Evolutionary conservation across 2,888 invertebrate species (phyloP).

Genomic region (Acleris cristana): DNA sequence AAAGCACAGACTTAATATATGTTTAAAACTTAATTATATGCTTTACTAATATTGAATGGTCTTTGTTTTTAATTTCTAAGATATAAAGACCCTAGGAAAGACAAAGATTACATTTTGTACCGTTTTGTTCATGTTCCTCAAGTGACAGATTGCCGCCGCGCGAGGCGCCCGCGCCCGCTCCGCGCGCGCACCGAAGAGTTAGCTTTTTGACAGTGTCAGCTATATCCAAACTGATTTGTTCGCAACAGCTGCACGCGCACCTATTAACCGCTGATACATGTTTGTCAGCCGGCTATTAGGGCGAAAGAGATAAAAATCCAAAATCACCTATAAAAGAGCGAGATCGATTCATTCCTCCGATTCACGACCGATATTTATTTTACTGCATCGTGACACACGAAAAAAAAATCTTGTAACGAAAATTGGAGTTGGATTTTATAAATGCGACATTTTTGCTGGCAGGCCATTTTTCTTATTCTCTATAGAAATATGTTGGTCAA

Average conservation of each 20-base stretch:
- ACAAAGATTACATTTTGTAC: too few species aligned
- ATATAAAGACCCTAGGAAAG: too few species aligned
- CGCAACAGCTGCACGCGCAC: constrained; percentile 83
- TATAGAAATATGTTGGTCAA: constrained; percentile 76
- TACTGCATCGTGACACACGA: constrained; percentile 75
- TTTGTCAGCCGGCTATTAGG: constrained; percentile 84
- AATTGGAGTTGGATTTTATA: constrained; percentile 68
- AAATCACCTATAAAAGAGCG: constrained; percentile 75
- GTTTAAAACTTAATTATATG: too few species aligned
- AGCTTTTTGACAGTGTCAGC: constrained; percentile 83
- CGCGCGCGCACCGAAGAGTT: constrained; percentile 57
- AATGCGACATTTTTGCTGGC: constrained; percentile 67
- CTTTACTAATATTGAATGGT: too few species aligned
- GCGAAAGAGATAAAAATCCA: constrained; percentile 78
- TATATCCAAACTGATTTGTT: constrained; percentile 84
- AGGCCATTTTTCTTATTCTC: constrained; percentile 73
- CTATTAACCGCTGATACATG: constrained; percentile 84
- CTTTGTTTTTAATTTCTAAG: too few species aligned
- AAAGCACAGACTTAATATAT: too few species aligned
- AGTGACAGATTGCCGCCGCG: background rate
- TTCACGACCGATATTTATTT: constrained; percentile 78
- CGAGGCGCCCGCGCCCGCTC: constrained; percentile 52
- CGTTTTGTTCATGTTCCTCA: too few species aligned
- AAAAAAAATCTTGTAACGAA: constrained; percentile 76
- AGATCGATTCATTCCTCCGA: constrained; percentile 79